Base-by-base conservation (phyloP, 2,888 invertebrate species). In the Drosophila leonis region DNA sequence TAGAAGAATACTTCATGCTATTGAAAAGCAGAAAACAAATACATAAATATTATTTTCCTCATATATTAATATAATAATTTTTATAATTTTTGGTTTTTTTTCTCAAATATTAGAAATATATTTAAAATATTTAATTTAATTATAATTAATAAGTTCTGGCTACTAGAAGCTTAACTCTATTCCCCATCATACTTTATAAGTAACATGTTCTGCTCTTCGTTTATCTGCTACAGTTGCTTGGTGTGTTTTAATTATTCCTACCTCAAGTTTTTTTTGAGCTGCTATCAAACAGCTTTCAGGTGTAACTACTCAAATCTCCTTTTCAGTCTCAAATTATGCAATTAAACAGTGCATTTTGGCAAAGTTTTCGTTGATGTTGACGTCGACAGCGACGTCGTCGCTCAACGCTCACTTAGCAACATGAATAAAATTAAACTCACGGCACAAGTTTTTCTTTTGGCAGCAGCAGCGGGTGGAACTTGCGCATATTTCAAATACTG, bases 351-450 rank as follows among this genome's bases (percentile, higher is more conserved):
- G 90, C 73, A 84, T 82, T 83, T 85, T 76, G 55, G 56, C 29
- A 64, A 88, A 88, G 62, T 72, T 87, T 81, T 68, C 31, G 48
- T 62, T 51, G 51, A 35, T 62, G 65, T 29, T 55, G 64, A 61
- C 67, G 61, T 42, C 72, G 56, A 27, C 42, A 37, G 31, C 41
- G 52, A 35, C 61, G 56, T 48, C 78, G 62, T 49, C 84, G 68
- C 82, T 83, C 87, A 81, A 76, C 90, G 90, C 86, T 84, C 84
- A 88, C 84, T 90, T 84, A 85, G 84, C 74, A 82, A 83, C 90
- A 82, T 88, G 86, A 84, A 90, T 90, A 85, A 85, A 88, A 85
- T 83, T 83, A 80, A 90, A 88, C 88, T 90, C 77, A 75, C 72
- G 71, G 88, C 80, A 57, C 52, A 90, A 88, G 76, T 90, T 84